A percentile compares a stretch with the other conserved stretches of the same genome.
Conservation (phyloP, 2,888 invertebrate genomes). For the Cyrtodaria siliqua region DNA sequence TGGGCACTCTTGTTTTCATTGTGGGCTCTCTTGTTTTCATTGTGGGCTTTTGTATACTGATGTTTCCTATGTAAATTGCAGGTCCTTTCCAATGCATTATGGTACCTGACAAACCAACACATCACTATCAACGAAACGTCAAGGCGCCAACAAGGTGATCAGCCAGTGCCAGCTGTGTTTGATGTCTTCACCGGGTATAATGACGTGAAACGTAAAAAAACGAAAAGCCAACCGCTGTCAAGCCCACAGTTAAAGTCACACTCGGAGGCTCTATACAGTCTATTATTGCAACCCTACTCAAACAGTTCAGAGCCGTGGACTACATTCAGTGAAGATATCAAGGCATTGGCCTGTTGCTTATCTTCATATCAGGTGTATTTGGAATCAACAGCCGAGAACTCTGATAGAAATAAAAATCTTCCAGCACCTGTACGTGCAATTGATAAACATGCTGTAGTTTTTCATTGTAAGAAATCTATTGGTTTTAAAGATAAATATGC, state of each 20-base stretch:
- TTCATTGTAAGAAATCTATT: neutral
- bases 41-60: slow-evolving; percentile 19
- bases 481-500: neutral
- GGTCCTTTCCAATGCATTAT: no score
- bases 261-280: slow-evolving; percentile 1
- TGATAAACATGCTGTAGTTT: neutral
- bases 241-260: neutral
- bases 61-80: no score
- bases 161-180: slow-evolving; percentile 11
- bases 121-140: no score
- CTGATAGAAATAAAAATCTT: no score
- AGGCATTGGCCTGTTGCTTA: slow-evolving; percentile 11
- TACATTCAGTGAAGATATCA: neutral
- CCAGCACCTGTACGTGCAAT: neutral
- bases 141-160: neutral
- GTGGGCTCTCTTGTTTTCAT: slow-evolving; percentile 33
- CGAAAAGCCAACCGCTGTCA: neutral
- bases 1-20: slow-evolving; percentile 13
- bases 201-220: slow-evolving; percentile 9
- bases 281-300: neutral
- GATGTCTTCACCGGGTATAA: slow-evolving; percentile 5
- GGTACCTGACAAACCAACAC: no score
- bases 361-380: neutral
- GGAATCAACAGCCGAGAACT: slow-evolving; percentile 26
- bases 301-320: neutral